These are phyloP conservation scores for Phymanthus crucifer DNA, from an alignment of 92 coral and sea anemone genomes.

Conservation along the genomic window DNA sequence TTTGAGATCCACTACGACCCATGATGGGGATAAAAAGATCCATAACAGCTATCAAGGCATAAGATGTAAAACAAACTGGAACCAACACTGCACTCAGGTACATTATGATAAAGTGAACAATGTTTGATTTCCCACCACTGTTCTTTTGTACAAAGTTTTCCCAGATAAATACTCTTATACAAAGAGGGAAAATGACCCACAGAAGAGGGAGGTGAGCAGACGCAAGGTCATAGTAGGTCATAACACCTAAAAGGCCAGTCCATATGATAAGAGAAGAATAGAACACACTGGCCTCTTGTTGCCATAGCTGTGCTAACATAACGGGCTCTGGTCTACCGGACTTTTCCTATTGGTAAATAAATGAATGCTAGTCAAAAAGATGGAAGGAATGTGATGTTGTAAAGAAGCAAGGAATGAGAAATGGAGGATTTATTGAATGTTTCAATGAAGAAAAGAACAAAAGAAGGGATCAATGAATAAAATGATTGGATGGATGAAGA, in stretches of 20 bases:
- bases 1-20: slow-evolving; percentile 83
- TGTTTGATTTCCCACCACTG: slow-evolving; percentile 13
- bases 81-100: slow-evolving; percentile 50
- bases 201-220: slow-evolving; percentile 88
- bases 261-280: slow-evolving; percentile 77
- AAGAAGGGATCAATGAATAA: background rate
- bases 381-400: background rate
- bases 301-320: slow-evolving; percentile 16
- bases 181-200: slow-evolving; percentile 70
- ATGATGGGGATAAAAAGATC: slow-evolving; percentile 85
- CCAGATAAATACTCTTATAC: slow-evolving; percentile 76
- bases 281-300: slow-evolving; percentile 71
- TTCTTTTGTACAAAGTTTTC: slow-evolving; percentile 58
- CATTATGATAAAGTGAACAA: slow-evolving; percentile 40
- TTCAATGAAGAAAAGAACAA: background rate
- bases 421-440: background rate
- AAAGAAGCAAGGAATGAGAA: too few species aligned
- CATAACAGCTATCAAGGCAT: slow-evolving; percentile 45
- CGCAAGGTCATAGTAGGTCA: slow-evolving; percentile 79
- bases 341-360: slow-evolving; percentile 5
- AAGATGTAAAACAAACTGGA: slow-evolving; percentile 67
- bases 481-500: background rate
- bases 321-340: background rate
- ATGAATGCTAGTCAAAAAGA: background rate
- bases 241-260: slow-evolving; percentile 68